Evolutionary conservation across 1,140 invertebrate genomes (phyloP).

Genomic region (Periplaneta americana): DNA sequence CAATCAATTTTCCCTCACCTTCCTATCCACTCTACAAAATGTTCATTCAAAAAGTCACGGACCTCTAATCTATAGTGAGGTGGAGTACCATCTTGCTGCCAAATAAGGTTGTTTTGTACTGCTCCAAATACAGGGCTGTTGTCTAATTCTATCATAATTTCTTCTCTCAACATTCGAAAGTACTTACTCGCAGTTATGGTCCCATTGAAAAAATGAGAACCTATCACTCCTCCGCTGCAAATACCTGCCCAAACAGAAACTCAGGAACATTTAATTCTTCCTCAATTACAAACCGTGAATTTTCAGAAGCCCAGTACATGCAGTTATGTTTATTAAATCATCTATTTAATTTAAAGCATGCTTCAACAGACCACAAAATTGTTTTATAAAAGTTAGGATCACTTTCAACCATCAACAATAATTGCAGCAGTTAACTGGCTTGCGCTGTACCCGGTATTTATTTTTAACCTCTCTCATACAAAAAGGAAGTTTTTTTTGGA

Average conservation of each 20-base stretch:
- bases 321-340: not conserved
- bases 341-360: not conserved
- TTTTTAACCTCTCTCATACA: not conserved
- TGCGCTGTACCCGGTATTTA: not conserved
- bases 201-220: not conserved
- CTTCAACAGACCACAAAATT: not conserved
- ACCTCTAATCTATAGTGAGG: not conserved
- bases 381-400: conserved; percentile 18
- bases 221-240: not conserved
- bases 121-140: too few relatives aligned
- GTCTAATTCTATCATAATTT: too few relatives aligned
- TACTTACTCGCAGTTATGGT: too few relatives aligned
- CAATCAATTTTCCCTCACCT: too few relatives aligned
- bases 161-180: too few relatives aligned
- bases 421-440: not conserved
- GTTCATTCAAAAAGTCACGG: too few relatives aligned
- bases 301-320: not conserved
- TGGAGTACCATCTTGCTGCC: not conserved
- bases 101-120: too few relatives aligned
- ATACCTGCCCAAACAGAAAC: not conserved
- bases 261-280: not conserved
- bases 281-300: not conserved
- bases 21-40: too few relatives aligned
- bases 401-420: not conserved
- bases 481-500: too few relatives aligned